Percentiles rank a stretch among this genome's conserved stretches.
Evolutionary conservation across 2,797 vertebrate genomes (phyloP).

Genomic region (Sebastes taczanowskii): DNA sequence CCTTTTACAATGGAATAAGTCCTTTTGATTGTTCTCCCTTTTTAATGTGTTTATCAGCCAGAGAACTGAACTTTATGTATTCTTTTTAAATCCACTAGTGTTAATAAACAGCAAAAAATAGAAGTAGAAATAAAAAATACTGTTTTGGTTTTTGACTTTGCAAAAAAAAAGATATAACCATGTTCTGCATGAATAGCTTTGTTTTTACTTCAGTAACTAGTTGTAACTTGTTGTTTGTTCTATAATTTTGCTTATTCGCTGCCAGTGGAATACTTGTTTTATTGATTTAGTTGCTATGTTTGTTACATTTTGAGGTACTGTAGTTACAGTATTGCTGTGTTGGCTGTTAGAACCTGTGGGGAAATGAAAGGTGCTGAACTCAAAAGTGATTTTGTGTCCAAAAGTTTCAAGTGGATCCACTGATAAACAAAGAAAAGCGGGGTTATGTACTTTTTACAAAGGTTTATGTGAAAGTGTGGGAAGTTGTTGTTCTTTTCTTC

Average conservation of each 20-base stretch:
- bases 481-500: constrained; percentile 43
- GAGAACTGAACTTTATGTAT: background rate
- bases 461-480: constrained; percentile 44
- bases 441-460: constrained; percentile 21
- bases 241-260: constrained; percentile 28
- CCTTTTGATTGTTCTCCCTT: constrained; percentile 3
- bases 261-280: constrained; percentile 10
- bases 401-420: constrained; percentile 37
- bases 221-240: constrained; percentile 13
- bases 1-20: background rate
- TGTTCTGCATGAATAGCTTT: constrained; percentile 50
- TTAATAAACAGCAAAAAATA: background rate
- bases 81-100: constrained; percentile 12
- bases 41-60: constrained; percentile 13
- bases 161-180: background rate
- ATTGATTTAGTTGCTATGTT: constrained; percentile 24
- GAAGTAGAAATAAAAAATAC: background rate
- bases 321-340: constrained; percentile 45
- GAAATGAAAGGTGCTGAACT: constrained; percentile 53
- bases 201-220: constrained; percentile 23
- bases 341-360: constrained; percentile 20
- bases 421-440: constrained; percentile 36
- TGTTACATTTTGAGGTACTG: constrained; percentile 47
- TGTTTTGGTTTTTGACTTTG: background rate
- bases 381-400: constrained; percentile 22